phyloP scores from a whole-genome alignment of 2,888 invertebrate genomes.

The Argyra leucocephala region DNA sequence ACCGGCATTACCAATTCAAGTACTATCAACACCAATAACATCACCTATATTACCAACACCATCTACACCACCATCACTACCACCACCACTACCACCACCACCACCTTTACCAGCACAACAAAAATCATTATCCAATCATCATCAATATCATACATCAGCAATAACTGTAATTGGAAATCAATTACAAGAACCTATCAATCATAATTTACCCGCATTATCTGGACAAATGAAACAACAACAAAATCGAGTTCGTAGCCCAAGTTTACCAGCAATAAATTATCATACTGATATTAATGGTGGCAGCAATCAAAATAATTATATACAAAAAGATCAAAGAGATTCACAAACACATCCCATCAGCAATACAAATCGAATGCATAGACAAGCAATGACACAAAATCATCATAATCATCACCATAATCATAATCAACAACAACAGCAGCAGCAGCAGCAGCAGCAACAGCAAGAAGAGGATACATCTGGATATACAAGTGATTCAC shows the following conservation, averaged over 20 bases:
- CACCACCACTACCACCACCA: constrained; percentile 23
- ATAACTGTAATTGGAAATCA: constrained; percentile 12
- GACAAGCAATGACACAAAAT: constrained; percentile 33
- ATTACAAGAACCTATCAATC: constrained; percentile 11
- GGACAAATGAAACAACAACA: constrained; percentile 13
- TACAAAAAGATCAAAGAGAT: constrained; percentile 23
- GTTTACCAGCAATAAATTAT: constrained; percentile 55
- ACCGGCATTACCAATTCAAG: background rate
- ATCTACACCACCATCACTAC: constrained; percentile 21
- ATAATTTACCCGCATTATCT: constrained; percentile 17
- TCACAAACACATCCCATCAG: constrained; percentile 38
- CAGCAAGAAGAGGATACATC: constrained; percentile 66
- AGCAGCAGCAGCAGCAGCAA: constrained; percentile 35
- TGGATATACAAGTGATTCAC: constrained; percentile 72
- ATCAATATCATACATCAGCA: background rate
- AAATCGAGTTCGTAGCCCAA: constrained; percentile 49
- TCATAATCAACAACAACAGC: constrained; percentile 30
- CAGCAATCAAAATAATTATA: constrained; percentile 15
- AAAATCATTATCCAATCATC: too few species aligned
- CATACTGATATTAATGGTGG: constrained; percentile 26
- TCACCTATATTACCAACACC: constrained; percentile 17
- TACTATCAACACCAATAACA: background rate
- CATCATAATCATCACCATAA: constrained; percentile 30
- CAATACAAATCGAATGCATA: constrained; percentile 20
- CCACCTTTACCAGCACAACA: constrained; percentile 19